Evolutionary conservation across 2,888 invertebrate genomes (phyloP), one percentile per base, ranked within the genome.

Genomic region (Leucoma salicis): DNA sequence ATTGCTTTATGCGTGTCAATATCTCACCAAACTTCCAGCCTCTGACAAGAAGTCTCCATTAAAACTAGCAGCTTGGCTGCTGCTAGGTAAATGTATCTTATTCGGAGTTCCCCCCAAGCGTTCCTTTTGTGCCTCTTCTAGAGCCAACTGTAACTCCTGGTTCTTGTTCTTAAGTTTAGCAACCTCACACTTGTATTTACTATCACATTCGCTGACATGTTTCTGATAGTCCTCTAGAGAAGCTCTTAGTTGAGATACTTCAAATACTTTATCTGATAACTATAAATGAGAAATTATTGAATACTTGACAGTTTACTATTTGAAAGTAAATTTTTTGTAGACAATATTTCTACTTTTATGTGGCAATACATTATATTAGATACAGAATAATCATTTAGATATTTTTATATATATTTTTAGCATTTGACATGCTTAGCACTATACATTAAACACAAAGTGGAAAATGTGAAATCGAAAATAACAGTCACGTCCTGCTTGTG

Each of bases 191-290:
- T 90, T 91, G 71, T 91, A 90, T 70, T 90, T 91, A 51, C 85
- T 92, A 56, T 93, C 92, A 50, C 91, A 89, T 55, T 92, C 92
- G 32, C 90, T 90, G 31, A 95, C 70, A 63, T 92, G 93, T 55
- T 90, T 91, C 70, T 95, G 94, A 47, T 95, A 90, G 62, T 92
- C 92, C 33, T 92, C 91, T 51, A 95, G 82, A 42, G 93, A 91
- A 13, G 94, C 92, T 49, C 89, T 91, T 42, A 93, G 87, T 57
- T 93, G 91, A 48, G 92, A 91, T 44, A 95, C 84, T 81, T 95
- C 95, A 43, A 93, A 92, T 46, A 93, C 92, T 77, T 93, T 95
- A 70, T 96, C 96, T 62, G 94, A 93, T 73, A 96, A 91, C 94
- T 95, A 78, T 15, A 60, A 63, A 7, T 29, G 33, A 32, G 13